phyloP scores from a whole-genome alignment of 1,140 invertebrate genomes.

The Solenopsis fugax region DNA sequence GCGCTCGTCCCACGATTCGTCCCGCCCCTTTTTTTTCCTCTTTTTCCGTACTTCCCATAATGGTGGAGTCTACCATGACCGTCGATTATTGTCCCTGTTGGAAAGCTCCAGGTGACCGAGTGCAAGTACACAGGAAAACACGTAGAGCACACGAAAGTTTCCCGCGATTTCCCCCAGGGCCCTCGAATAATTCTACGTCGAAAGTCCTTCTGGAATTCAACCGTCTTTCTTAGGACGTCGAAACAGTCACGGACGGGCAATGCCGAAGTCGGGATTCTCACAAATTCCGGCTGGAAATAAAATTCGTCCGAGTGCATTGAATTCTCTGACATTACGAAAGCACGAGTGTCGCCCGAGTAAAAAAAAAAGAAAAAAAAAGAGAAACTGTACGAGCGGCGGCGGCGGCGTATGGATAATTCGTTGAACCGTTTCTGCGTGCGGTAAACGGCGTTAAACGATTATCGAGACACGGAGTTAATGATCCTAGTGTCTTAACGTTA shows the following conservation, averaged over 20 bases:
- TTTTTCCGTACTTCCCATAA: slow-evolving; percentile 59
- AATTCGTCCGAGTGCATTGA: slow-evolving; percentile 53
- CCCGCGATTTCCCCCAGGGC: slow-evolving; percentile 74
- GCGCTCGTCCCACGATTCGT: not conserved
- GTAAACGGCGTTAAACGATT: not conserved
- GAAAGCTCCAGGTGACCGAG: slow-evolving; percentile 23
- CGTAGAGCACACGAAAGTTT: slow-evolving; percentile 66
- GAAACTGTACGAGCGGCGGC: not conserved
- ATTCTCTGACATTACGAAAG: slow-evolving; percentile 29
- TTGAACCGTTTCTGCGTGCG: not conserved
- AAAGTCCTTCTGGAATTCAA: slow-evolving; percentile 62
- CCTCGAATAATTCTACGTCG: slow-evolving; percentile 75
- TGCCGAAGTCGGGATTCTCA: slow-evolving; percentile 52
- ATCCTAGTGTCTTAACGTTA: slow-evolving; percentile 6
- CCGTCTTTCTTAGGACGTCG: slow-evolving; percentile 68
- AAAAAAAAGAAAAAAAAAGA: too few species aligned
- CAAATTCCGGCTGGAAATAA: slow-evolving; percentile 55
- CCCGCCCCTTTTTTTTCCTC: not conserved
- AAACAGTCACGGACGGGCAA: slow-evolving; percentile 52
- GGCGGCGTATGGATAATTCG: not conserved
- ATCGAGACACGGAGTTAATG: slow-evolving; percentile 4
- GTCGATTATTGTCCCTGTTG: slow-evolving; percentile 66
- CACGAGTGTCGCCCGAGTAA: not conserved
- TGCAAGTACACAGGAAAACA: slow-evolving; percentile 55
- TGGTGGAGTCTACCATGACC: slow-evolving; percentile 66